Evolutionary conservation across 2,797 vertebrate species (phyloP).

Genomic region (Gila robusta): DNA sequence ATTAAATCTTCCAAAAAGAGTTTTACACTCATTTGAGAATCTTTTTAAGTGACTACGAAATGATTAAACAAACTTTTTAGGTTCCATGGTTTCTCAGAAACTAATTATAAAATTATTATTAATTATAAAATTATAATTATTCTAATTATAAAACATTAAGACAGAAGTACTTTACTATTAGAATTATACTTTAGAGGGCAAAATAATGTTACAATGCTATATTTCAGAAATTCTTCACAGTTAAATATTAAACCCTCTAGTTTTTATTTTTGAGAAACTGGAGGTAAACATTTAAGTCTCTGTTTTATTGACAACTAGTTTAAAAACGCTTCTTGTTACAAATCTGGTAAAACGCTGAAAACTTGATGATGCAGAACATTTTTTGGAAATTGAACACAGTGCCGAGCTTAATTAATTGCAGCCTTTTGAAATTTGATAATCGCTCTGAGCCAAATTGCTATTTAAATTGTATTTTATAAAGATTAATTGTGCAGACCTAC

Average conservation of each 20-base stretch:
- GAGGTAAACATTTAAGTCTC: neutral
- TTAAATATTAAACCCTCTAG: neutral
- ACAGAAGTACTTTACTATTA: neutral
- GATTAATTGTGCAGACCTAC: neutral
- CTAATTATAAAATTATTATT: no score
- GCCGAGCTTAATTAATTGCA: neutral
- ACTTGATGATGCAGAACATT: neutral
- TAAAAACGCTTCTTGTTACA: neutral
- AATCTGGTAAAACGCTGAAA: neutral
- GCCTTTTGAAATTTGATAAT: neutral
- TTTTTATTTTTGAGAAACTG: neutral
- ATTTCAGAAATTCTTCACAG: neutral
- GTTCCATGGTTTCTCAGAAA: neutral
- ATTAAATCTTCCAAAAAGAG: neutral
- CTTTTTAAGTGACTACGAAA: neutral
- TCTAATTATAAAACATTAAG: neutral
- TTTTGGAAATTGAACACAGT: neutral
- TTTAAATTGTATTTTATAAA: neutral
- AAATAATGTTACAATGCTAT: neutral
- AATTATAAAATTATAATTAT: no score
- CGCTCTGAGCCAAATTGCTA: neutral
- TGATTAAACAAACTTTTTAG: neutral
- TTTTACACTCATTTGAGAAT: neutral
- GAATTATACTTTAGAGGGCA: no score
- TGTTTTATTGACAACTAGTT: neutral